These are phyloP conservation scores for Polydrusus tereticollis DNA, from an alignment of 2,888 invertebrate genomes.

Conservation along the genomic window DNA sequence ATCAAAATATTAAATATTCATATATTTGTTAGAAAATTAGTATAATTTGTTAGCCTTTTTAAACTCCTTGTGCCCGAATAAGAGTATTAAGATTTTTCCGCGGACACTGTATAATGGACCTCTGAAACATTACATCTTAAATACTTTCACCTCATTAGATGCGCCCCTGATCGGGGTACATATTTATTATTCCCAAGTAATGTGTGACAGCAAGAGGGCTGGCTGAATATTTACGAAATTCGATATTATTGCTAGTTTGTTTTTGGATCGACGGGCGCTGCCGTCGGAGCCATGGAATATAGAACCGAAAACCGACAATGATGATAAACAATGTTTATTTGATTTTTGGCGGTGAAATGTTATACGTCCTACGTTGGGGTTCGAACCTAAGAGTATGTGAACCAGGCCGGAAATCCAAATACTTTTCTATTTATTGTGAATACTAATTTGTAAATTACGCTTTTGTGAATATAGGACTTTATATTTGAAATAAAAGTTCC, in stretches of 20 bases:
- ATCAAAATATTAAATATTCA: too few relatives aligned
- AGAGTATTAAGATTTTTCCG: too few relatives aligned
- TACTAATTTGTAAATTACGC: too few relatives aligned
- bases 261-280: conserved; percentile 21
- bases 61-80: too few relatives aligned
- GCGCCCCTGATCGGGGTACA: background rate
- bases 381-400: background rate
- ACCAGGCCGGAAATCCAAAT: background rate
- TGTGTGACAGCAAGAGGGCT: background rate
- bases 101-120: too few relatives aligned
- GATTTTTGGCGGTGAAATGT: conserved; percentile 28
- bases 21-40: too few relatives aligned
- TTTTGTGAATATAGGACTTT: too few relatives aligned
- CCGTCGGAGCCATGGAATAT: background rate
- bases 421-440: too few relatives aligned
- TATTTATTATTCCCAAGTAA: conserved; percentile 27
- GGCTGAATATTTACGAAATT: conserved; percentile 36
- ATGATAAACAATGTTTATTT: conserved; percentile 35
- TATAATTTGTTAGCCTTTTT: too few relatives aligned
- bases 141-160: background rate
- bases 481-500: too few relatives aligned
- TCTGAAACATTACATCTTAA: background rate
- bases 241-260: conserved; percentile 39
- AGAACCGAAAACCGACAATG: background rate
- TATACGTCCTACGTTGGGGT: conserved; percentile 6